These are phyloP conservation scores for Xiphorhynchus elegans DNA, from an alignment of 2,113 vertebrate species.

Conservation along the genomic window DNA sequence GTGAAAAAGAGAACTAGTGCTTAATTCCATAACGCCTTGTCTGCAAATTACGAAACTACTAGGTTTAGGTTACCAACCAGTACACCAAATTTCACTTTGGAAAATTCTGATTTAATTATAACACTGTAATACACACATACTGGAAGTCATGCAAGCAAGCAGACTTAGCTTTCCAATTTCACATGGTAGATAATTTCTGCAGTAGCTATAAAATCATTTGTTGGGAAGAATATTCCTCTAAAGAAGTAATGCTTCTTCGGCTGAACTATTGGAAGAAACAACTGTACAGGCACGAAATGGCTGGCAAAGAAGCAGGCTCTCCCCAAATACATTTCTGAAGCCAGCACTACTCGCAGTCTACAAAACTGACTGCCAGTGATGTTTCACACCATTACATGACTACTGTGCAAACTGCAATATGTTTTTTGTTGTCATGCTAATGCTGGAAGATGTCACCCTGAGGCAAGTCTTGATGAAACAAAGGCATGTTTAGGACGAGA, in stretches of 20 bases:
- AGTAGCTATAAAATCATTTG: not conserved
- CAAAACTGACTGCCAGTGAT: not conserved
- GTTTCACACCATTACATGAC: not conserved
- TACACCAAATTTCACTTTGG: not conserved
- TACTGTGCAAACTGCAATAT: not conserved
- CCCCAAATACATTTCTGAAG: not conserved
- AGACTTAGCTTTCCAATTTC: not conserved
- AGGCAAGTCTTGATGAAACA: not conserved
- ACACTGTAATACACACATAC: not conserved
- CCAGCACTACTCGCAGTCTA: not conserved
- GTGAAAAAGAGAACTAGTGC: not conserved
- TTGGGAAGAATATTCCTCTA: not conserved
- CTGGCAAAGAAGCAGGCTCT: not conserved
- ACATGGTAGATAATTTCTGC: not conserved
- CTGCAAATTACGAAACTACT: not conserved
- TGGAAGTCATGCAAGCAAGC: not conserved
- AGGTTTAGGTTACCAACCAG: not conserved
- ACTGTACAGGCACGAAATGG: not conserved
- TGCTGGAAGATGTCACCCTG: not conserved
- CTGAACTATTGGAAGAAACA: not conserved
- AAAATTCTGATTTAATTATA: not conserved
- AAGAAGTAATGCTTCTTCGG: not conserved
- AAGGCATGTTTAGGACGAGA: not conserved
- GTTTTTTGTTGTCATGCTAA: not conserved
- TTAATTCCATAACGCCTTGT: not conserved